Conservation (phyloP, 2,888 invertebrate species). For the Steromphala cineraria region DNA sequence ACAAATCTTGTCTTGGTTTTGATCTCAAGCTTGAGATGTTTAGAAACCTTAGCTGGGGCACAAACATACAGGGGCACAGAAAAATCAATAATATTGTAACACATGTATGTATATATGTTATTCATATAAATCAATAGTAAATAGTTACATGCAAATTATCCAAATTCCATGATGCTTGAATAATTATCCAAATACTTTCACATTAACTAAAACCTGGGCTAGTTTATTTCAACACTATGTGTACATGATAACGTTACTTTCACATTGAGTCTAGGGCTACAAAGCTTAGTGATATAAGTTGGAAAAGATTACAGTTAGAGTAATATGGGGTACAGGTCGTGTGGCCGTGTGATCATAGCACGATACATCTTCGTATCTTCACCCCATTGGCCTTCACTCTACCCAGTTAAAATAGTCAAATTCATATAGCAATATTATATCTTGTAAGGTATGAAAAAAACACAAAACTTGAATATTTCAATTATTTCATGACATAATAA, state of each 20-base stretch:
- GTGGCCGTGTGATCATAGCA: neutral
- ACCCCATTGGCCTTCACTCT: conserved; percentile 9
- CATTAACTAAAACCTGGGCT: conserved; percentile 15
- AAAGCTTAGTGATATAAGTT: conserved; percentile 16
- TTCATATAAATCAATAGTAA: neutral
- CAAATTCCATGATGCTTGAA: conserved; percentile 20
- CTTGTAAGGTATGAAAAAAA: conserved; percentile 7
- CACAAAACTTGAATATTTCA: conserved; percentile 14
- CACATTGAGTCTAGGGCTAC: conserved; percentile 14
- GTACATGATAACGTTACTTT: conserved; percentile 9
- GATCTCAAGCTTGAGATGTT: too few relatives aligned
- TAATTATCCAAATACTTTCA: conserved; percentile 12
- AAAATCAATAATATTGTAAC: neutral
- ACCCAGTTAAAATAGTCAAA: conserved; percentile 12
- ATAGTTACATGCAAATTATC: conserved; percentile 11
- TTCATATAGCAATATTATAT: conserved; percentile 3
- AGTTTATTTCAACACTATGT: neutral
- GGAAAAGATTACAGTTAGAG: conserved; percentile 10
- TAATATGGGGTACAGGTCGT: neutral
- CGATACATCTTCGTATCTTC: neutral
- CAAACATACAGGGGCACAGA: conserved; percentile 1
- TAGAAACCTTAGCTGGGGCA: too few relatives aligned
- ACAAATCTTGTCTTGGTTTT: too few relatives aligned
- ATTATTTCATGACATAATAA: neutral
- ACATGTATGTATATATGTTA: neutral